Evolutionary conservation across 1,140 invertebrate genomes (phyloP), one percentile per base, ranked within the genome.

Genomic region (Thereuonema tuberculata): DNA sequence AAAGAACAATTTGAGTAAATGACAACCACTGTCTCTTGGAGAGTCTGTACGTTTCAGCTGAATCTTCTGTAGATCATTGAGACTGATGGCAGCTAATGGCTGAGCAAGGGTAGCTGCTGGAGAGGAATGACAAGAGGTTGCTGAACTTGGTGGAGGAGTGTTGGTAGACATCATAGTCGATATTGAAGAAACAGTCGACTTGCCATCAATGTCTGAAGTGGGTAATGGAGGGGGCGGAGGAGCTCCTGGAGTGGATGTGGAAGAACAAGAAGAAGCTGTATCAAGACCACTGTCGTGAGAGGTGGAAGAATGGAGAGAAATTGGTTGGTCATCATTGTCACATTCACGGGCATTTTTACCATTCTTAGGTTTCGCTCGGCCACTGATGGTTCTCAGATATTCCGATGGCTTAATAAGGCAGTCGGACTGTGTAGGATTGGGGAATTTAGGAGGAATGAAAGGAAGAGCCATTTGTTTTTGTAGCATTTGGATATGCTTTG

Each of bases 351-450:
- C 5, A 37, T 37, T 9, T 17, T 37, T 37, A 37, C 5, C 31
- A 17, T 37, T 37, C 31, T 5, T 17, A 37, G 5, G 5, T 17
- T 9, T 37, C 17, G 5, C 17, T 9, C 31, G 31, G 31, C 5
- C 17, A 37, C 17, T 37, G 31, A 91, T 86, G 68, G 85, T 88
- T 66, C 83, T 83, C 60, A 93, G 76, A 73, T 93, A 93, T 72
- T 93, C 89, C 31, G 87, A 90, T 46, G 90, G 90, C 70, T 93
- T 93, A 68, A 94, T 90, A 48, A 93, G 79, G 70, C 89, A 84
- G 54, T 85, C 81, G 66, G 83, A 79, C 48, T 67, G 64, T 61
- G 79, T 65, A 54, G 77, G 78, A 68, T 81, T 79, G 28, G 82
- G 82, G 75, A 93, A 92, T 71, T 86, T 86, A 25, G 89, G 89